These are phyloP conservation scores for Caenorhabditis sinica DNA, from an alignment of 2,888 invertebrate species.

Conservation along the genomic window DNA sequence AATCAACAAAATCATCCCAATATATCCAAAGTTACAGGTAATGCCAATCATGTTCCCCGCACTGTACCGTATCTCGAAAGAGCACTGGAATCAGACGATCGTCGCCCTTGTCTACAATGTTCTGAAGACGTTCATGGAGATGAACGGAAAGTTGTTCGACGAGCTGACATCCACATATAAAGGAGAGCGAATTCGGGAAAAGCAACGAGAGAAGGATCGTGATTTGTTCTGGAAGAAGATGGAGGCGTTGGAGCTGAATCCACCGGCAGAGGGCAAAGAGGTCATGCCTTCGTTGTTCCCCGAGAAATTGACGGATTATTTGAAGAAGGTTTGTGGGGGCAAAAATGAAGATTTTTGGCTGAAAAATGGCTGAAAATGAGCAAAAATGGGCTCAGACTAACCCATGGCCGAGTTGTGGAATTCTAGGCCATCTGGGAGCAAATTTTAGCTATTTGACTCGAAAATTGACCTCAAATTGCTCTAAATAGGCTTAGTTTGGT, in stretches of 20 bases:
- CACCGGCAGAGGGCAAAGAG: conserved; percentile 67
- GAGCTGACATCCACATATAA: conserved; percentile 99
- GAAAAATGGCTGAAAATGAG: neutral
- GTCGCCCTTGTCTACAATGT: conserved; percentile 99
- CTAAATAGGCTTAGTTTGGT: too few relatives aligned
- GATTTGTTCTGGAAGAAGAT: conserved; percentile 93
- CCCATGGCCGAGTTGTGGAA: too few relatives aligned
- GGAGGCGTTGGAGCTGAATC: conserved; percentile 81
- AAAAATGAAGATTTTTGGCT: neutral
- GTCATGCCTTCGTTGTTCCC: conserved; percentile 59
- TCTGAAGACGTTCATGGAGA: conserved; percentile 99
- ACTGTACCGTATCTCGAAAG: conserved; percentile 95
- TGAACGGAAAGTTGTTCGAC: conserved; percentile 99
- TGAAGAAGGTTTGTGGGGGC: conserved; percentile 39
- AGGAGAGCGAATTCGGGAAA: conserved; percentile 97
- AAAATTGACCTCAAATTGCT: too few relatives aligned
- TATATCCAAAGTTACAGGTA: conserved; percentile 88
- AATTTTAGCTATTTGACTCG: too few relatives aligned
- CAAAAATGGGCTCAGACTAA: neutral
- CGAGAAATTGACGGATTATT: conserved; percentile 58
- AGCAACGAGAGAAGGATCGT: conserved; percentile 95
- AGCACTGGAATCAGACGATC: conserved; percentile 99
- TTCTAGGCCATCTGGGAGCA: too few relatives aligned
- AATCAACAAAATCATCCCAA: neutral
- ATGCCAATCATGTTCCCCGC: conserved; percentile 99